Evolutionary conservation across 2,113 vertebrate genomes (phyloP), one percentile per base, ranked within the genome.

Genomic region (Chascanopsetta lugubris): DNA sequence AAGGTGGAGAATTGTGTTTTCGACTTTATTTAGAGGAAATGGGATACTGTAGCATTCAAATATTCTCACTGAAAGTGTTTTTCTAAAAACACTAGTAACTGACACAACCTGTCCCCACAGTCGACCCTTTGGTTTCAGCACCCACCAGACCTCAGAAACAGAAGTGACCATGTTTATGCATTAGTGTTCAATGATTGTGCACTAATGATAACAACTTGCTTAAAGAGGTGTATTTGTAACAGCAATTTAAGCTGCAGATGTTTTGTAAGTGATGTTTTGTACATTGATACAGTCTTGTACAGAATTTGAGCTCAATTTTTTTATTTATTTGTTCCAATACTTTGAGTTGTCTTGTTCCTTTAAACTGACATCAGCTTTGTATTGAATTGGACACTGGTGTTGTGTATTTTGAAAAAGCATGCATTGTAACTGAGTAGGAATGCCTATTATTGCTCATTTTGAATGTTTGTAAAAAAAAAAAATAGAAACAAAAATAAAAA

Each of bases 261-360:
- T 82, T 88, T 89, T 82, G n/a, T 85, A 84, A 85, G 72, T 86
- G 67, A 87, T 61, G 43, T 91, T 92, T 93, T 92, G 85, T 93
- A 92, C 82, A 87, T 87, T 88, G 84, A 85, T 89, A 88, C 85
- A 85, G 75, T 85, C 89, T 87, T 92, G 89, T 92, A 91, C 87
- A 91, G 82, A 80, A 86, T 89, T 88, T 75, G 66, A 81, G 61
- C 64, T 79, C 76, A 42, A 45, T 74, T 85, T 88, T 68, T 85
- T 89, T 82, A 88, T 90, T 92, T 89, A 87, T 91, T 89, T 75
- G 61, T 84, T 84, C 43, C 45, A 45, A 59, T 75, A 46, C 15
- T 72, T 69, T 75, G 72, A 45, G 17, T 88, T 82, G 72, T 69
- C 30, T 73, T 21, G 38, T 86, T 78, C 61, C 61, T 83, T 79